phyloP scores from a whole-genome alignment of 1,140 invertebrate species.

The Drosophila kepulauana region DNA sequence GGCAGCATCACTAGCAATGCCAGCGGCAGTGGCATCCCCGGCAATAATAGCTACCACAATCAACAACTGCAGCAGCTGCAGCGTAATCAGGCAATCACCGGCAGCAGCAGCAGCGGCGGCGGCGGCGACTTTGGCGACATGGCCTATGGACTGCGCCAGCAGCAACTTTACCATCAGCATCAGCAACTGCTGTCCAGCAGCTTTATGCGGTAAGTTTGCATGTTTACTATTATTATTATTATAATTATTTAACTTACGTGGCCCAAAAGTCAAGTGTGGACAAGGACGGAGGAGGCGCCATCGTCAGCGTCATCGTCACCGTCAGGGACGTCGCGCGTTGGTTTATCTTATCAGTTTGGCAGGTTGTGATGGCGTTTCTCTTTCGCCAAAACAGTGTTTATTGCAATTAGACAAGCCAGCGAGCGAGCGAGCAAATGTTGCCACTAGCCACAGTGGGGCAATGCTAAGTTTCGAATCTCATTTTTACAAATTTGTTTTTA shows the following conservation, averaged over 20 bases:
- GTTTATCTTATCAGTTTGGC: conserved; percentile 54
- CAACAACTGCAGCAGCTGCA: conserved; percentile 40
- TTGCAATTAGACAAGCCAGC: conserved; percentile 53
- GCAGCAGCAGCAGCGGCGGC: conserved; percentile 66
- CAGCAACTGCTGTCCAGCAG: conserved; percentile 63
- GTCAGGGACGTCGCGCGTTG: not conserved
- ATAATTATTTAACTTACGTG: not conserved
- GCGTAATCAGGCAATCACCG: conserved; percentile 64
- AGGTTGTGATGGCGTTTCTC: conserved; percentile 49
- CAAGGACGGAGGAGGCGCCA: not conserved
- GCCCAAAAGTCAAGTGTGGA: not conserved
- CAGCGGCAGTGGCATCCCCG: conserved; percentile 69
- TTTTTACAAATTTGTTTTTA: no score
- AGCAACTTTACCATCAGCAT: conserved; percentile 62
- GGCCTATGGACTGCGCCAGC: conserved; percentile 79
- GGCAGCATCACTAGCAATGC: conserved; percentile 78
- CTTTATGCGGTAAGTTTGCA: conserved; percentile 78
- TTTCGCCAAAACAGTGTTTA: conserved; percentile 50
- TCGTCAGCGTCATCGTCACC: no score
- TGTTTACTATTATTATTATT: not conserved
- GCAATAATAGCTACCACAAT: conserved; percentile 60
- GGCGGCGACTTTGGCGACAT: conserved; percentile 81
- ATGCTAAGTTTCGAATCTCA: no score
- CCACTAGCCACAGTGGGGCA: conserved; percentile 13
- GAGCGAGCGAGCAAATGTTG: conserved; percentile 3